Evolutionary conservation across 2,888 invertebrate species (phyloP).

Genomic region (Temnothorax ravouxi): DNA sequence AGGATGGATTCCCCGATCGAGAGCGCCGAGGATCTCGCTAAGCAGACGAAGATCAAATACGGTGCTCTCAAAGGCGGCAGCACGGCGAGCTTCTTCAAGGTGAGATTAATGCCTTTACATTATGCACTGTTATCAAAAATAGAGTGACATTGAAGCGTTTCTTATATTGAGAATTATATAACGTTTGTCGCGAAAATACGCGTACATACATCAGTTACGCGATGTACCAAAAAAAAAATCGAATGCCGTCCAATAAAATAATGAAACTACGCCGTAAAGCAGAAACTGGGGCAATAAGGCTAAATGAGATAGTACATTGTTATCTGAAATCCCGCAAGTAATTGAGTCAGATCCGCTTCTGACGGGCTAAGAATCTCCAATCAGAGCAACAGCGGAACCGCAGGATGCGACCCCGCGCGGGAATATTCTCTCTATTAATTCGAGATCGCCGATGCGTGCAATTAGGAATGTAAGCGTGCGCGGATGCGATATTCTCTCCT

Average conservation of each 20-base stretch:
- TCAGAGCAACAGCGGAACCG: constrained; percentile 28
- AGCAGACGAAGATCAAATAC: constrained; percentile 98
- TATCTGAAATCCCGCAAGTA: constrained; percentile 17
- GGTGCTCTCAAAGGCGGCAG: constrained; percentile 96
- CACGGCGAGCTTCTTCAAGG: constrained; percentile 96
- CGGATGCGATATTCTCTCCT: background rate
- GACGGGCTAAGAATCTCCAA: constrained; percentile 40
- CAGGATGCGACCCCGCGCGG: constrained; percentile 36
- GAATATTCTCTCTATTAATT: constrained; percentile 50
- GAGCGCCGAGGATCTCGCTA: constrained; percentile 96
- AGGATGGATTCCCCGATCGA: constrained; percentile 96
- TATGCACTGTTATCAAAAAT: background rate
- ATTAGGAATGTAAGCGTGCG: constrained; percentile 40
- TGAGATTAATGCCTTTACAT: constrained; percentile 83
- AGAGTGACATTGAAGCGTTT: background rate
- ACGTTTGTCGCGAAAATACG: background rate
- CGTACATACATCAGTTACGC: background rate
- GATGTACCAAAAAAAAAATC: background rate
- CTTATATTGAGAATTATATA: background rate
- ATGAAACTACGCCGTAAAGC: background rate
- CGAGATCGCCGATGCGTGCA: constrained; percentile 43
- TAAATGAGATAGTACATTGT: background rate
- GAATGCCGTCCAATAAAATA: background rate
- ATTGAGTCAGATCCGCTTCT: constrained; percentile 7
- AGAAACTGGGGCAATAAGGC: background rate